Evolutionary conservation across 2,888 invertebrate species (phyloP).

Genomic region (Cheilosia scutellata): DNA sequence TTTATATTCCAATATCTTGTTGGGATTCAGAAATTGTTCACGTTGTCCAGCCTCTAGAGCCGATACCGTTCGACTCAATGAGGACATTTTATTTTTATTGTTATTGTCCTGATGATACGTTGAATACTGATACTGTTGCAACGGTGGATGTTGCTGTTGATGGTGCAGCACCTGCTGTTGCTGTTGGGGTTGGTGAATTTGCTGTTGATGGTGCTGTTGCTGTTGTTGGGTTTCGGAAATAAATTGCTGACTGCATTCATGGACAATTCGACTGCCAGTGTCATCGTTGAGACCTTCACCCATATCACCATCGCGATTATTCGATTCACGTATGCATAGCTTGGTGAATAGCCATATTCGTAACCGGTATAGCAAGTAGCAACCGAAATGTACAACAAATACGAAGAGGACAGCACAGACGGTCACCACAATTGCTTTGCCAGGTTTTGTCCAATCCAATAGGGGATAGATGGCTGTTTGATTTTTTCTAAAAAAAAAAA

Average conservation of each 20-base stretch:
- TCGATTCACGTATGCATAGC: conserved; percentile 83
- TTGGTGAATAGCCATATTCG: conserved; percentile 84
- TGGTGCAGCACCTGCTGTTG: conserved; percentile 61
- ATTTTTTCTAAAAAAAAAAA: conserved; percentile 85
- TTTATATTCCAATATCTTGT: conserved; percentile 84
- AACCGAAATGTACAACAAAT: conserved; percentile 86
- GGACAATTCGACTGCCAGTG: conserved; percentile 82
- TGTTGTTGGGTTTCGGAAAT: conserved; percentile 82
- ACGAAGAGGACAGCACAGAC: conserved; percentile 86
- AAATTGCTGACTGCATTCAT: conserved; percentile 80
- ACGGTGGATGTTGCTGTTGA: conserved; percentile 73
- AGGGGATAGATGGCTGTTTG: conserved; percentile 89
- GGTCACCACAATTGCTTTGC: conserved; percentile 86
- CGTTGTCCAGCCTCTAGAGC: conserved; percentile 83
- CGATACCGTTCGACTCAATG: conserved; percentile 83
- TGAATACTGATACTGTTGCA: conserved; percentile 76
- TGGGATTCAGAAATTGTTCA: conserved; percentile 84
- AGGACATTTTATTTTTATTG: conserved; percentile 79
- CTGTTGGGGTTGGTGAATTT: conserved; percentile 62
- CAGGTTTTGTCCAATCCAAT: conserved; percentile 90
- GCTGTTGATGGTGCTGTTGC: conserved; percentile 79
- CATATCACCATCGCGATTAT: conserved; percentile 83
- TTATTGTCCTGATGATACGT: conserved; percentile 78
- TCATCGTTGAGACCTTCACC: conserved; percentile 83
- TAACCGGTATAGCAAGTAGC: conserved; percentile 85